Percentiles rank a stretch among this genome's conserved stretches.
phyloP scores from a whole-genome alignment of 2,797 vertebrate species.

The Lutjanus campechanus region DNA sequence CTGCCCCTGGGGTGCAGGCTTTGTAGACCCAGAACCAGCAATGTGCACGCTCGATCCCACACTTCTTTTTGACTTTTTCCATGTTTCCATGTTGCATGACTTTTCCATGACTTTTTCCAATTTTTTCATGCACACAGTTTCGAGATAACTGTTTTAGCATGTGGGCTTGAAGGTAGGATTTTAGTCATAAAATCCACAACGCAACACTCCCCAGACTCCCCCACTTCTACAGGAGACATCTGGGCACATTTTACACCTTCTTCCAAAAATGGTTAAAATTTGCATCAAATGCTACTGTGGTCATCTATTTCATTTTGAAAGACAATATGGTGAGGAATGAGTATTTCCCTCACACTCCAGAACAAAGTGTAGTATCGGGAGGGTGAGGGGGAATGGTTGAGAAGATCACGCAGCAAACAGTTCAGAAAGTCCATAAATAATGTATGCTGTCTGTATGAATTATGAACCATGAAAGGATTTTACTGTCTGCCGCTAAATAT shows the following conservation, averaged over 20 bases:
- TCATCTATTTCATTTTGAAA: background rate
- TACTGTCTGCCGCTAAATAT: conserved; percentile 79
- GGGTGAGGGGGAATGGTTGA: conserved; percentile 43
- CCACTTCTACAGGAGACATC: background rate
- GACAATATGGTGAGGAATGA: background rate
- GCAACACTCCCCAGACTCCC: no score
- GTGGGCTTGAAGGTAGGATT: no score
- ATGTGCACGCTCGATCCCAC: no score
- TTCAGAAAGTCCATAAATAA: conserved; percentile 80
- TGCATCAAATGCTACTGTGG: background rate
- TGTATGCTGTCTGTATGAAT: conserved; percentile 82
- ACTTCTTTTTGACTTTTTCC: no score
- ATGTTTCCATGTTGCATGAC: no score
- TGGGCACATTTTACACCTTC: background rate
- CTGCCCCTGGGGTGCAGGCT: no score
- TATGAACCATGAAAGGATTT: conserved; percentile 84
- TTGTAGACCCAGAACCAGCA: no score
- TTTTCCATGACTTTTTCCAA: no score
- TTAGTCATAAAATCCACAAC: no score
- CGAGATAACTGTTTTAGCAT: no score
- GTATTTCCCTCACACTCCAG: conserved; percentile 38
- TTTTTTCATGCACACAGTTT: no score
- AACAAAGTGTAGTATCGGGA: conserved; percentile 46
- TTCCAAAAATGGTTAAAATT: background rate
- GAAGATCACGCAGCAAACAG: conserved; percentile 80